Conservation (phyloP, 2,888 invertebrate species). For the Hyppa rectilinea region DNA sequence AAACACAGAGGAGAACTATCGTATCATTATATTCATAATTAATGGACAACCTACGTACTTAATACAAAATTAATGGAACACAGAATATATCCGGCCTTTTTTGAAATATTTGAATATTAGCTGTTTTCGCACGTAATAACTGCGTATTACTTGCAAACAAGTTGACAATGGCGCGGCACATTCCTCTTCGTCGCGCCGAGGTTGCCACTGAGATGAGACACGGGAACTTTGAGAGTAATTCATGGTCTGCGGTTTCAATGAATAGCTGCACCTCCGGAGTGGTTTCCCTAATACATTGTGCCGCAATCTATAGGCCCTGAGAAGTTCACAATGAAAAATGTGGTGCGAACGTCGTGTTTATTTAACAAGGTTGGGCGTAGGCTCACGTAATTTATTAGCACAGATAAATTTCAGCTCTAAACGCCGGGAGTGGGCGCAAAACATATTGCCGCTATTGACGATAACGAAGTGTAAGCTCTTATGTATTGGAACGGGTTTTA, state of each 20-base stretch:
- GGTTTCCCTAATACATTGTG: conserved; percentile 62
- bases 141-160: conserved; percentile 53
- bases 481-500: conserved; percentile 58
- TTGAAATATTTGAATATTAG: background rate
- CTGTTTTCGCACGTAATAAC: conserved; percentile 22
- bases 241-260: conserved; percentile 74
- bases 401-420: conserved; percentile 85
- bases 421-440: conserved; percentile 71
- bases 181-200: conserved; percentile 65
- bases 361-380: conserved; percentile 80
- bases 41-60: conserved; percentile 14
- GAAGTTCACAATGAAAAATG: conserved; percentile 82
- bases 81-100: background rate
- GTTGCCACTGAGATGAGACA: conserved; percentile 65
- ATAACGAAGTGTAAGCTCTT: conserved; percentile 72
- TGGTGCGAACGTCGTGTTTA: conserved; percentile 85
- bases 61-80: conserved; percentile 6
- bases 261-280: conserved; percentile 69
- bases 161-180: conserved; percentile 66
- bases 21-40: conserved; percentile 27
- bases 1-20: conserved; percentile 28
- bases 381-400: conserved; percentile 83
- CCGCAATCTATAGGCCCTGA: conserved; percentile 68
- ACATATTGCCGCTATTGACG: conserved; percentile 79
- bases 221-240: conserved; percentile 69